phyloP scores from a whole-genome alignment of 2,888 invertebrate species.

The Chironomus tentans region DNA sequence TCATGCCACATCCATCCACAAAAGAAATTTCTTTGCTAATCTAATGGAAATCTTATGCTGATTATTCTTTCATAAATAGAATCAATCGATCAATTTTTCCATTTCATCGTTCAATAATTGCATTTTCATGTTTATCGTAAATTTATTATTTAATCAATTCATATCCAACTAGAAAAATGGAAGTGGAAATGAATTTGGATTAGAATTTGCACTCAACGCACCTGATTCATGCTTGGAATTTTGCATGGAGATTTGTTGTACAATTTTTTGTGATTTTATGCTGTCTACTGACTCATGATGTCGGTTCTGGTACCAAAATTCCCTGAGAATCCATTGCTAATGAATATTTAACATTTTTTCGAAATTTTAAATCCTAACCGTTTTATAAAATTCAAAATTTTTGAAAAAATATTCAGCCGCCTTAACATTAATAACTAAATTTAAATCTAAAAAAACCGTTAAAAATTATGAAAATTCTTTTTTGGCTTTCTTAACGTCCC shows the following conservation, averaged over 20 bases:
- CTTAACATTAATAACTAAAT: too few species aligned
- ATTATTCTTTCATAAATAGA: background rate
- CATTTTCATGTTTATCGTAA: background rate
- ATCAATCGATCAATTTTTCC: background rate
- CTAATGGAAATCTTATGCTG: background rate
- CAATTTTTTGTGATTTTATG: too few species aligned
- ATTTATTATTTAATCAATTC: background rate
- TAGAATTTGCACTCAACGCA: background rate
- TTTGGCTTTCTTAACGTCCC: too few species aligned
- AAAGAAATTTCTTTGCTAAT: background rate
- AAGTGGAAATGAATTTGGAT: background rate
- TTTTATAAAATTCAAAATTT: background rate
- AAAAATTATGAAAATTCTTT: too few species aligned
- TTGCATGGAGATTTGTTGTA: too few species aligned
- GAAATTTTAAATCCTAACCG: background rate
- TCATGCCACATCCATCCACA: background rate
- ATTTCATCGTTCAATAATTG: background rate
- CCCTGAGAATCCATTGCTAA: too few species aligned
- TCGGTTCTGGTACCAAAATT: too few species aligned
- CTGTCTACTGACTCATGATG: too few species aligned
- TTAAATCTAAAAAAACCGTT: too few species aligned
- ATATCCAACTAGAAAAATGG: too few species aligned
- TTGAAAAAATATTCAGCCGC: too few species aligned
- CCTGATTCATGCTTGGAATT: background rate
- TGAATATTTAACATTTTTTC: too few species aligned